Base-by-base conservation (phyloP, 2,888 invertebrate species). In the Junonia oenone region DNA sequence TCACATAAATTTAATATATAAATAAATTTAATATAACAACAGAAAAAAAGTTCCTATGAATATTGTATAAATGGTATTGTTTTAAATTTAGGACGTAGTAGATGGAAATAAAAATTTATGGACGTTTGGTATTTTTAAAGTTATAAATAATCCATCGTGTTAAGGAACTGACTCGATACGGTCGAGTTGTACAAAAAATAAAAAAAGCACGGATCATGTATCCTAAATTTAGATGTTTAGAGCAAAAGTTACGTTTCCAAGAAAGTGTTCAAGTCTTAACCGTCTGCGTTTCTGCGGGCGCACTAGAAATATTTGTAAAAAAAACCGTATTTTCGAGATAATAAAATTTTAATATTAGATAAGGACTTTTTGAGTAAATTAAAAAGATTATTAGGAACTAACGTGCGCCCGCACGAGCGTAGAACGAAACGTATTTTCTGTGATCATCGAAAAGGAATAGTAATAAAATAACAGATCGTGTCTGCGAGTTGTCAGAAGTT, bases 31-130 rank as follows among this genome's bases (percentile, higher is more conserved):
- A 88, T 86, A 81, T 88, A 87, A 89, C 88, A 89, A 89, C 88
- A 89, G 89, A 88, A 86, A 58, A 37, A 86, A 89, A 90, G 90
- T 90, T 89, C 90, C 90, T 90, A 90, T 89, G 84, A 87, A 87
- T 87, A 87, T 87, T 89, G 87, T 89, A 88, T 89, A 88, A 88
- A 89, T 80, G 76, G 86, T 89, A 88, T 89, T 89, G 83, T 89
- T 86, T 89, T 88, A 88, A 89, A 86, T 88, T 89, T 89, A 89
- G 90, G 83, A 87, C 86, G 83, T 89, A 89, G 86, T 85, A 86
- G 86, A 87, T 77, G 84, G 82, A 83, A 87, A 87, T 33, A 33
- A 89, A 88, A 89, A 85, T 83, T 88, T 88, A 88, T 86, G 83
- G 79, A 84, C 78, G 88, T 90, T 90, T 84, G 89, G 89, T 80